phyloP scores from a whole-genome alignment of 2,113 vertebrate genomes.

The Pluvianellus socialis region DNA sequence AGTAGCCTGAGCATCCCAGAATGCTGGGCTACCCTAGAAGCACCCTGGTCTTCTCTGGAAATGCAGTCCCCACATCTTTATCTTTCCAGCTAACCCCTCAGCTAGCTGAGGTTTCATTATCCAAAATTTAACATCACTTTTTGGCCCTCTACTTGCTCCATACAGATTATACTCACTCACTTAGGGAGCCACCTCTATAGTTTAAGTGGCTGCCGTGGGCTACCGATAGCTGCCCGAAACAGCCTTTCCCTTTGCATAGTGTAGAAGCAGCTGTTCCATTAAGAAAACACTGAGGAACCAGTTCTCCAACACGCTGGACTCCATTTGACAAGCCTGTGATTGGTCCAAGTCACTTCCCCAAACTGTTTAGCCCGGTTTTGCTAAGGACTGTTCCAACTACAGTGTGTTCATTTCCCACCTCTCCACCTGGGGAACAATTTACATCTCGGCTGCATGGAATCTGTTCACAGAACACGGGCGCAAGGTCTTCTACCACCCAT shows the following conservation, averaged over 20 bases:
- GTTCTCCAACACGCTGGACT: neutral
- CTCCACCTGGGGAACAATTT: neutral
- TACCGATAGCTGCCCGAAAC: neutral
- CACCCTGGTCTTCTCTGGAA: neutral
- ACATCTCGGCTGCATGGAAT: neutral
- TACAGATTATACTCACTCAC: accelerated
- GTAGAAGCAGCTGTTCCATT: neutral
- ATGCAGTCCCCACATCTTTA: neutral
- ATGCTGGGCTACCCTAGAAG: neutral
- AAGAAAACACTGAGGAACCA: neutral
- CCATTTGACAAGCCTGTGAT: neutral
- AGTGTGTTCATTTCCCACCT: neutral
- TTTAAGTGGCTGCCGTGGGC: neutral
- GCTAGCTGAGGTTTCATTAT: neutral
- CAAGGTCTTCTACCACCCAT: neutral
- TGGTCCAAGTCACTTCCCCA: neutral
- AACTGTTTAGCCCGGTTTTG: neutral
- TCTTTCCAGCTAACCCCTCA: neutral
- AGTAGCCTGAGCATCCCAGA: neutral
- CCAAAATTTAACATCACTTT: neutral
- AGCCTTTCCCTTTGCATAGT: neutral
- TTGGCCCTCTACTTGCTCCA: neutral
- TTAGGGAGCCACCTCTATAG: neutral
- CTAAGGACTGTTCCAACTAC: neutral
- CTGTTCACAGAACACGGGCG: neutral